A percentile compares a stretch with the other conserved stretches of the same genome.
Evolutionary conservation across 1,140 invertebrate species (phyloP).

Genomic region (Phthorimaea operculella): DNA sequence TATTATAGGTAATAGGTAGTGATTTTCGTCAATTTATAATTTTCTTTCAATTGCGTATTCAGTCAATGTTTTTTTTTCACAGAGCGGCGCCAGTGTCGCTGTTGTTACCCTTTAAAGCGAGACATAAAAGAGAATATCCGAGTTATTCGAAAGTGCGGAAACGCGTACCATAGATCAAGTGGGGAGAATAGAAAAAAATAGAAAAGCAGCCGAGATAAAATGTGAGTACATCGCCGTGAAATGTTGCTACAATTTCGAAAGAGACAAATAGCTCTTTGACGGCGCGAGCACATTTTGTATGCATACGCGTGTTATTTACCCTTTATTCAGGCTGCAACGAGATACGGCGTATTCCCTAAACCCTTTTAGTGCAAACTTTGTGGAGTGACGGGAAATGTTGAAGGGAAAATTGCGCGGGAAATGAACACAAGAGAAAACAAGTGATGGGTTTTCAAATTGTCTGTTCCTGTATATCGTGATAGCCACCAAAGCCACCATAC

Average conservation of each 20-base stretch:
- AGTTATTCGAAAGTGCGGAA: conserved; percentile 58
- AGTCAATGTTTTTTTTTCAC: no score
- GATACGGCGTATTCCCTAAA: background rate
- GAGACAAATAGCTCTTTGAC: conserved; percentile 5
- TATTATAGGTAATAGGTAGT: no score
- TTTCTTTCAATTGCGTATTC: no score
- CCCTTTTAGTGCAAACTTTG: background rate
- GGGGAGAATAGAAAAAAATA: conserved; percentile 46
- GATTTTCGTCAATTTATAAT: no score
- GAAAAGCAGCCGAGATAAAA: conserved; percentile 35
- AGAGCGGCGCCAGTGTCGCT: no score
- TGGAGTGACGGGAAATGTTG: background rate
- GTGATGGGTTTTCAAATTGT: no score
- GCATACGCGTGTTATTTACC: conserved; percentile 4
- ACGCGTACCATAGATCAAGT: conserved; percentile 55
- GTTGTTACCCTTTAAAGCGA: no score
- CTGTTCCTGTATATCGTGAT: no score
- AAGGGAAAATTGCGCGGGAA: no score
- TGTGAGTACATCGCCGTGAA: conserved; percentile 41
- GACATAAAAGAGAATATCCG: conserved; percentile 52
- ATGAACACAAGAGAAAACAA: no score
- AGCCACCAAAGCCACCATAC: no score
- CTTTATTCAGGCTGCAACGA: conserved; percentile 3
- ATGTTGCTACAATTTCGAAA: conserved; percentile 38
- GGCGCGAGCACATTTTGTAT: background rate